Evolutionary conservation across 2,888 invertebrate genomes (phyloP), one percentile per base, ranked within the genome.

Genomic region (Eristalis arbustorum): DNA sequence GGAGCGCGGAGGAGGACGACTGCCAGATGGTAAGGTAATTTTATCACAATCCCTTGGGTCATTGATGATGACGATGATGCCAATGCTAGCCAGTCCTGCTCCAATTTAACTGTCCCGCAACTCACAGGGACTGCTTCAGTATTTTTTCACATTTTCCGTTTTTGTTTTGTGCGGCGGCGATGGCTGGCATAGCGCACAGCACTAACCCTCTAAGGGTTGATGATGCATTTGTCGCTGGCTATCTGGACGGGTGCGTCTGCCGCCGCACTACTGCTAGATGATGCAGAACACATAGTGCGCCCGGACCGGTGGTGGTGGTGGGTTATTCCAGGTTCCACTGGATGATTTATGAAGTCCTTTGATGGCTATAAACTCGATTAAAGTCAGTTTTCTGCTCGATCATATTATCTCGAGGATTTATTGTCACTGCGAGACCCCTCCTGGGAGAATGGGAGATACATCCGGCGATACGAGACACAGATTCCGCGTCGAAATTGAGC

Each of bases 321-420:
- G 81, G 64, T 81, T 83, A 42, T 42, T 79, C 63, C 74, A 82
- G 85, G 82, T 87, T 81, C 56, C 71, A 75, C 63, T 49, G 77
- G 75, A 87, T 87, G 87, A 87, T 87, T 87, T 83, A 87, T 87
- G 78, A 79, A 75, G 87, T 87, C 87, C 87, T 85, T 85, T 85
- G 85, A 85, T 85, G 85, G 85, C 85, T 87, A 79, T 87, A 87
- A 87, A 87, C 87, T 87, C 87, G 87, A 87, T 87, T 87, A 87
- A 87, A 87, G 87, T 87, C 87, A 87, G 83, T 83, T 87, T 83
- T 87, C 87, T 83, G 83, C 87, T 87, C 87, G 83, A 87, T 87
- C 87, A 83, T 87, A 87, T 87, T 87, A 87, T 87, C 87, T 75
- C 31, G 87, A 87, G 87, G 83, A 87, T 87, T 87, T 87, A 87